Percentiles rank a stretch among this genome's conserved stretches.
These are phyloP conservation scores for Sitobion miscanthi DNA, from an alignment of 1,140 invertebrate genomes.

Conservation along the genomic window DNA sequence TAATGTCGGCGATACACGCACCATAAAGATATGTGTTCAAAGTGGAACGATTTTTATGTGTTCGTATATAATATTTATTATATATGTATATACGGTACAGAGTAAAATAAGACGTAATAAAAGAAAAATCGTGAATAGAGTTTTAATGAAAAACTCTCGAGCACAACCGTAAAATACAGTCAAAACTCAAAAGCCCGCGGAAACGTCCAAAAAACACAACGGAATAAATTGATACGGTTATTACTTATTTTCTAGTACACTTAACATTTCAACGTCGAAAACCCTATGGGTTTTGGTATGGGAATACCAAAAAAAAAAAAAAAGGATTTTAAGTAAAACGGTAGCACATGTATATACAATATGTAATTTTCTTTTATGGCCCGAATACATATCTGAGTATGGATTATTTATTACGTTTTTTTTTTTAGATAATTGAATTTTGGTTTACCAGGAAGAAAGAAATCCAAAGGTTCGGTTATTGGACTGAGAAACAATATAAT, in stretches of 20 bases:
- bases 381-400: not conserved
- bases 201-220: constrained; percentile 12
- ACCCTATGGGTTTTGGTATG: not conserved
- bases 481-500: not conserved
- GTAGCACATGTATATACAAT: not conserved
- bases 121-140: not conserved
- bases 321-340: not conserved
- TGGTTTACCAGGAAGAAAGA: not conserved
- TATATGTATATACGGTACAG: not conserved
- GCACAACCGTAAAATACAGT: not conserved
- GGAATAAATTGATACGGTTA: not conserved
- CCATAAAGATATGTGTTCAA: not conserved
- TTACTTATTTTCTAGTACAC: not conserved
- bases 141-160: constrained; percentile 6
- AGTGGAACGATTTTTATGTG: not conserved
- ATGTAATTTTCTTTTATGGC: not conserved
- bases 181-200: not conserved
- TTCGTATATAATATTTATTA: no score
- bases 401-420: not conserved
- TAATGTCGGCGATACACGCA: not conserved
- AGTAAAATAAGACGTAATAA: not conserved
- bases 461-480: not conserved
- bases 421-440: not conserved
- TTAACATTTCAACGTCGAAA: constrained; percentile 8
- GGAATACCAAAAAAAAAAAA: not conserved